Evolutionary conservation across 2,888 invertebrate species (phyloP).

Genomic region (Torymus tubicola): DNA sequence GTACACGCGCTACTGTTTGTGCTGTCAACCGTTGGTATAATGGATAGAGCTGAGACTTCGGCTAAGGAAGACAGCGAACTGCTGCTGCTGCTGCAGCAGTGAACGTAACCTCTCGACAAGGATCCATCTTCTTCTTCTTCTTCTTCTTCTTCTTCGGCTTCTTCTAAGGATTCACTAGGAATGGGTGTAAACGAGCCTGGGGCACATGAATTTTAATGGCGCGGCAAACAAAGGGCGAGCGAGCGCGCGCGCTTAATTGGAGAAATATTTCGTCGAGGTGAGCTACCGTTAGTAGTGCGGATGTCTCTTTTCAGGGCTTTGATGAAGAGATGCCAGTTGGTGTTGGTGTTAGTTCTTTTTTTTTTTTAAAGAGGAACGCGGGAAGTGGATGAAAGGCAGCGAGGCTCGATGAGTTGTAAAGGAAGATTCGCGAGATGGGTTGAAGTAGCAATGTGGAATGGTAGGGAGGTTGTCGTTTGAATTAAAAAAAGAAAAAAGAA

Average conservation of each 20-base stretch:
- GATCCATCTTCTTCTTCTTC: slow-evolving; percentile 6
- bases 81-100: neutral
- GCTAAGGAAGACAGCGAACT: neutral
- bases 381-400: no score
- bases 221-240: neutral
- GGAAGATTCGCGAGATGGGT: no score
- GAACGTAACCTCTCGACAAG: neutral
- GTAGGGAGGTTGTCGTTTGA: no score
- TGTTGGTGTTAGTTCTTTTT: no score
- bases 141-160: neutral
- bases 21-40: slow-evolving; percentile 72
- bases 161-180: neutral
- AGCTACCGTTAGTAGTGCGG: no score
- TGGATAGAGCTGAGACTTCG: slow-evolving; percentile 65
- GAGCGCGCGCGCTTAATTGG: slow-evolving; percentile 28
- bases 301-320: no score
- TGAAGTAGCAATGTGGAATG: no score
- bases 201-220: slow-evolving; percentile 44
- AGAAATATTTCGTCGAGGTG: slow-evolving; percentile 21
- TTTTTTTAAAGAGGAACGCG: no score
- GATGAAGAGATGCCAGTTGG: no score
- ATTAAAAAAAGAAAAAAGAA: no score
- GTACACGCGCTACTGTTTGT: slow-evolving; percentile 66
- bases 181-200: neutral
- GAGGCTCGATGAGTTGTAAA: no score